phyloP scores from a whole-genome alignment of 2,113 vertebrate species.

The Seriola rivoliana region DNA sequence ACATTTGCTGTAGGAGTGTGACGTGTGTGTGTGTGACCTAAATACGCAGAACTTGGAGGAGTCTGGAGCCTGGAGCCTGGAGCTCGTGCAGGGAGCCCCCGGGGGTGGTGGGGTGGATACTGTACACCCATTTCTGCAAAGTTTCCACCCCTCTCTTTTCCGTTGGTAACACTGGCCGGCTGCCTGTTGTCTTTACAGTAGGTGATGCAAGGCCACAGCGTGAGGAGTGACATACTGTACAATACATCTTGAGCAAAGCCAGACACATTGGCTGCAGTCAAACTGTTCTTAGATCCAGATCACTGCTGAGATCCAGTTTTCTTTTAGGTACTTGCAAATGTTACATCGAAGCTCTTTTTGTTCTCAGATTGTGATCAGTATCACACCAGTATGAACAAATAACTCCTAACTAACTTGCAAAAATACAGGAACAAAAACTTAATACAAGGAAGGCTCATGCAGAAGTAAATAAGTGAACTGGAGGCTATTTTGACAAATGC shows the following conservation, averaged over 20 bases:
- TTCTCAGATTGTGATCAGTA: constrained; percentile 18
- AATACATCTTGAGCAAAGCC: constrained; percentile 54
- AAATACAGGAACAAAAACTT: not conserved
- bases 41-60: constrained; percentile 59
- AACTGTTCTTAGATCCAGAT: constrained; percentile 54
- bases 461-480: not conserved
- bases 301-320: constrained; percentile 38
- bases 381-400: constrained; percentile 17
- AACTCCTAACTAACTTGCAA: not conserved
- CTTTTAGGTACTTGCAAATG: constrained; percentile 14
- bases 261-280: constrained; percentile 54
- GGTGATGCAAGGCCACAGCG: constrained; percentile 71
- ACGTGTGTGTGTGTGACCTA: constrained; percentile 60
- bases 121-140: constrained; percentile 70
- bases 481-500: not conserved
- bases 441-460: not conserved
- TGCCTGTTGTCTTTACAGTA: constrained; percentile 68
- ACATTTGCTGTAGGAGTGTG: constrained; percentile 45
- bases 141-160: constrained; percentile 70
- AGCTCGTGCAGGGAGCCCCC: constrained; percentile 53
- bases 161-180: constrained; percentile 53
- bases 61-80: constrained; percentile 46
- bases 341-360: constrained; percentile 8
- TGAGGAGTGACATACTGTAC: constrained; percentile 72
- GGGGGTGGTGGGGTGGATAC: constrained; percentile 65